Conservation (phyloP, 2,797 vertebrate genomes). For the Neopelma chrysocephalum region DNA sequence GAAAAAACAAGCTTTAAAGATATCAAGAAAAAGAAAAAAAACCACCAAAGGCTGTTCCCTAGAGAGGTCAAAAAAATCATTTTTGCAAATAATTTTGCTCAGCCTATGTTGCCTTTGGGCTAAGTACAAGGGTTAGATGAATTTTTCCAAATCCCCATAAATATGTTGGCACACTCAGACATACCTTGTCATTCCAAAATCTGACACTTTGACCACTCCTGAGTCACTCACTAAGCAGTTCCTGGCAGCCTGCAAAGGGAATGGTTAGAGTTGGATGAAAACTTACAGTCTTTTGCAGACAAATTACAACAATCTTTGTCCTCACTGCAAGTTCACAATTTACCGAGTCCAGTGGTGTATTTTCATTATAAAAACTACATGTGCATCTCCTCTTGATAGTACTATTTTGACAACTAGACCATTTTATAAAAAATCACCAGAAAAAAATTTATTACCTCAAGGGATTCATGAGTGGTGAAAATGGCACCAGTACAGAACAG, state of each 20-base stretch:
- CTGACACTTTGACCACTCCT: constrained; percentile 91
- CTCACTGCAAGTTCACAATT: not conserved
- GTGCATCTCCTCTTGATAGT: not conserved
- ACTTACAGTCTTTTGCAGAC: not conserved
- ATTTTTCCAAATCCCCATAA: not conserved
- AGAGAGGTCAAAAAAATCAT: not conserved
- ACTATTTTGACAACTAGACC: not conserved
- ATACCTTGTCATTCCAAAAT: constrained; percentile 97
- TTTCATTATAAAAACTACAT: not conserved
- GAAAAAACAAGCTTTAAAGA: not conserved
- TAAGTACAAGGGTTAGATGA: not conserved
- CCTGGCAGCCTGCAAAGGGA: constrained; percentile 86
- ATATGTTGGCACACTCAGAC: not conserved
- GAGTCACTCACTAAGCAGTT: constrained; percentile 91
- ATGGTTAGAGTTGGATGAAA: not conserved
- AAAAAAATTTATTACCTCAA: not conserved
- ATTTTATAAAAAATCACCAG: not conserved
- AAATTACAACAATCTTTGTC: not conserved
- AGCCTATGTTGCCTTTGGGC: not conserved
- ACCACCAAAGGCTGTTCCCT: not conserved
- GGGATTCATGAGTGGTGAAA: not conserved
- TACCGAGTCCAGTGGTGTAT: not conserved
- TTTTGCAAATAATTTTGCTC: not conserved
- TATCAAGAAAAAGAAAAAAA: not conserved
- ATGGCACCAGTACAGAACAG: not conserved